phyloP scores from a whole-genome alignment of 2,888 invertebrate species.

The Xylota sylvarum region DNA sequence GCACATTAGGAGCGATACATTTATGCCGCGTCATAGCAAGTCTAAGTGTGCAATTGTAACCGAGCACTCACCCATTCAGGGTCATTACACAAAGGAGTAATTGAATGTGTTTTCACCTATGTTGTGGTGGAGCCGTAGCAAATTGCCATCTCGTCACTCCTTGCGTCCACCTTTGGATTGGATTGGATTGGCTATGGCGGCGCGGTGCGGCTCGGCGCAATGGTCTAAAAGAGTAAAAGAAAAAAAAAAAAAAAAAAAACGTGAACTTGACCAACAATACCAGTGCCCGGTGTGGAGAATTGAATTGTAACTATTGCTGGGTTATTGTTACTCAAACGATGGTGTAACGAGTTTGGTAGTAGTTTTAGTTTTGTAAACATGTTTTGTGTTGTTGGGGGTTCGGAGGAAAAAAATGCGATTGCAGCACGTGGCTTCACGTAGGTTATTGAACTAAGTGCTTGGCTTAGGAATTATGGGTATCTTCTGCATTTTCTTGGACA shows the following conservation, averaged over 20 bases:
- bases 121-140: constrained; percentile 60
- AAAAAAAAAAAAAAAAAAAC: constrained; percentile 39
- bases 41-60: constrained; percentile 14
- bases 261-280: constrained; percentile 69
- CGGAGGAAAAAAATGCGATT: neutral
- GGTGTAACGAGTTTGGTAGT: constrained; percentile 50
- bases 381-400: constrained; percentile 6
- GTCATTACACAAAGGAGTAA: constrained; percentile 69
- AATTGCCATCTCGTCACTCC: constrained; percentile 70
- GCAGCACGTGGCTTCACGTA: neutral
- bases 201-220: neutral
- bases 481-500: no score
- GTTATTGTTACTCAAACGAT: constrained; percentile 43
- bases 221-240: constrained; percentile 21
- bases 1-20: constrained; percentile 33
- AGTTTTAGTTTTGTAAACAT: constrained; percentile 56
- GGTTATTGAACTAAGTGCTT: constrained; percentile 12
- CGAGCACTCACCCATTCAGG: constrained; percentile 58
- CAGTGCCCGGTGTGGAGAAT: constrained; percentile 60
- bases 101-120: constrained; percentile 75
- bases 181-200: constrained; percentile 35
- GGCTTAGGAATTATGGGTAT: no score
- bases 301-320: constrained; percentile 59
- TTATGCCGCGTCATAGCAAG: constrained; percentile 57
- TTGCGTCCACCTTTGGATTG: neutral